Base-by-base conservation (phyloP, 2,888 invertebrate genomes). In the Adineta ricciae region DNA sequence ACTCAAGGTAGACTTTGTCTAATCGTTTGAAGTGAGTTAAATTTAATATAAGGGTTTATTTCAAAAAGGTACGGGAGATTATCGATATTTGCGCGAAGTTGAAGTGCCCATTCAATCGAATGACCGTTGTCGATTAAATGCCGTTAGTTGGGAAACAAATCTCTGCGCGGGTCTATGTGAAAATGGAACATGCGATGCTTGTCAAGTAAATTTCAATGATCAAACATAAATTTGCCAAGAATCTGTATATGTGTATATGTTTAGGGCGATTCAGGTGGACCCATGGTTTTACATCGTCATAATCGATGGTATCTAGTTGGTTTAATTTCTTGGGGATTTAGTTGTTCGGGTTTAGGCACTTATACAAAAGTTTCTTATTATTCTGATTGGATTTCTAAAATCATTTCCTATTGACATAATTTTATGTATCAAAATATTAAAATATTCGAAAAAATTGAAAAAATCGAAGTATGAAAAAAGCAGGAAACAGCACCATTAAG, bases 241-340 rank as follows among this genome's bases (percentile, higher is more conserved):
- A 50, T 50, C 19, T 50, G 19, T 16, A 16, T 50, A 19, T 16
- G 50, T 50, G 50, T 50, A 50, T 50, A 50, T 46, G 11, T 50
- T 50, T 50, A 64, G 64, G 64, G 64, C 32, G 64, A 64, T 64
- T 64, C 64, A 64, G 64, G 64, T 32, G 64, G 64, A 32, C 64
- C 64, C 1, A 64, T 64, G 64, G 9, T 32, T 36, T 1, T 36
- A 19, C 32, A 16, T 5, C 64, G 64, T 64, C 4, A 64, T 64
- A 32, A 27, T 64, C 64, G 64, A 64, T 64, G 64, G 64, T 7
- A 27, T 64, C 19, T 64, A 64, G 64, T 64, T 36, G 64, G 64
- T 64, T 32, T 64, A 36, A 64, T 64, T 36, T 64, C 64, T 19
- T 64, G 64, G 64, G 64, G 64, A 16, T 64, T 64, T 36, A 64